Evolutionary conservation across 2,113 vertebrate species (phyloP).

Genomic region (Ia io): DNA sequence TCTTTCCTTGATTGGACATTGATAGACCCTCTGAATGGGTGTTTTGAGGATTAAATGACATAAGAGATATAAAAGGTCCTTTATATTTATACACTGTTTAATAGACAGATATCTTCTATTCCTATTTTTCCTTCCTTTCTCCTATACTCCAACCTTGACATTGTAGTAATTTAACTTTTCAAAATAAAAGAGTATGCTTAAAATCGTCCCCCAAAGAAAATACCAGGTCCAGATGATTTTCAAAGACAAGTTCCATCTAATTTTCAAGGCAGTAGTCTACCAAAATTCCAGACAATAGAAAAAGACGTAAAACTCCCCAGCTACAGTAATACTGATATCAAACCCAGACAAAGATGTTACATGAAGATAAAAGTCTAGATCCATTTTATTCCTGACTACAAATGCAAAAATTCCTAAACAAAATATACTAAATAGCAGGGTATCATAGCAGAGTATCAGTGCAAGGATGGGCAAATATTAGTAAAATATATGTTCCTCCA

Average conservation of each 20-base stretch:
- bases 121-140: neutral
- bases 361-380: neutral
- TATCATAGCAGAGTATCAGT: neutral
- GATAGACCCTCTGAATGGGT: neutral
- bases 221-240: neutral
- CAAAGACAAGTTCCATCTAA: neutral
- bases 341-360: neutral
- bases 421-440: neutral
- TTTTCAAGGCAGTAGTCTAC: neutral
- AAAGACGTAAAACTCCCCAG: neutral
- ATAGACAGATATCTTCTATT: neutral
- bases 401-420: neutral
- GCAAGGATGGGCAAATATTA: neutral
- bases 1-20: neutral
- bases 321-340: neutral
- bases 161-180: neutral
- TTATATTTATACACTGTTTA: neutral
- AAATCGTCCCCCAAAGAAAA: slow-evolving; percentile 15
- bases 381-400: neutral
- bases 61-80: neutral
- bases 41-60: neutral
- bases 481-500: neutral
- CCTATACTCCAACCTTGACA: neutral
- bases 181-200: slow-evolving; percentile 14
- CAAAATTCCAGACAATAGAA: neutral